phyloP scores from a whole-genome alignment of 2,797 vertebrate species.

The Megaceryle alcyon region DNA sequence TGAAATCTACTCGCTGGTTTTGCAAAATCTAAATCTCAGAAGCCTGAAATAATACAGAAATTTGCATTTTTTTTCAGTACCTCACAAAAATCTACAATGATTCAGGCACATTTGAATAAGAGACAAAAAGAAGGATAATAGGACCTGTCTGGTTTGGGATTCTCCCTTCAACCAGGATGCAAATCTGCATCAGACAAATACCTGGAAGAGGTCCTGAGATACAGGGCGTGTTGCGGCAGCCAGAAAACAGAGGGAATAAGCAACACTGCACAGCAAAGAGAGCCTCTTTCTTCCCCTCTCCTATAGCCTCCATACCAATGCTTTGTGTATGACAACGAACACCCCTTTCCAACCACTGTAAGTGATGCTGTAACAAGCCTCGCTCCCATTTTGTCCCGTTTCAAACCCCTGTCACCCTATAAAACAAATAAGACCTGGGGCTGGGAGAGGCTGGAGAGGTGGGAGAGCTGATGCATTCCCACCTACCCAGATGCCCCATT shows the following conservation, averaged over 20 bases:
- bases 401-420: not conserved
- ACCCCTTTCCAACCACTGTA: not conserved
- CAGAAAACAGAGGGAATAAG: not conserved
- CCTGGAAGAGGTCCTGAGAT: not conserved
- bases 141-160: conserved; percentile 34
- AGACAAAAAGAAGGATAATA: conserved; percentile 46
- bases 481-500: too few relatives aligned
- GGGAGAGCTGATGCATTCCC: fast-evolving
- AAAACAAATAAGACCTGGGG: not conserved
- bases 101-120: conserved; percentile 31
- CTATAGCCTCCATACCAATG: not conserved
- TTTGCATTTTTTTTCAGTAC: conserved; percentile 9
- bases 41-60: conserved; percentile 1
- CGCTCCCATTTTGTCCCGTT: not conserved
- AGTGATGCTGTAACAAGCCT: not conserved
- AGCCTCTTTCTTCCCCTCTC: not conserved
- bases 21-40: not conserved
- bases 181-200: conserved; percentile 21
- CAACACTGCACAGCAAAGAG: not conserved
- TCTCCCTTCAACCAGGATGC: not conserved
- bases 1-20: not conserved
- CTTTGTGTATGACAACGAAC: not conserved
- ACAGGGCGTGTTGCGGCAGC: not conserved
- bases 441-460: not conserved
- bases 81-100: not conserved